Evolutionary conservation across 2,888 invertebrate species (phyloP).

Genomic region (Erebia ligea): DNA sequence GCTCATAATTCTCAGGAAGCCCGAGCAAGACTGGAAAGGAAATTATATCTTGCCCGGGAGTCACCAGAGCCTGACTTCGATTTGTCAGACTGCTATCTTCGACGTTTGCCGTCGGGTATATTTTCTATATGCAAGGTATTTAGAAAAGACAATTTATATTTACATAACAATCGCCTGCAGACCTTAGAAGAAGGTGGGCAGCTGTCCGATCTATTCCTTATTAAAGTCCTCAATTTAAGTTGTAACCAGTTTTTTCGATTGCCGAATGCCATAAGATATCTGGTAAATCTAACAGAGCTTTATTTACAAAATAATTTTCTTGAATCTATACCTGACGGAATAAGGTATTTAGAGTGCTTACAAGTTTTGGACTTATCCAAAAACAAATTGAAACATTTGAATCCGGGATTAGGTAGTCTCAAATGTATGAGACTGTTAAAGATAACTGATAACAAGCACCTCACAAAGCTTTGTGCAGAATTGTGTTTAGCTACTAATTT

Average conservation of each 20-base stretch:
- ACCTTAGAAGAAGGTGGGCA: slow-evolving; percentile 88
- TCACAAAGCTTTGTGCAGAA: slow-evolving; percentile 85
- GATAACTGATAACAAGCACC: slow-evolving; percentile 82
- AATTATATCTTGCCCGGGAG: slow-evolving; percentile 84
- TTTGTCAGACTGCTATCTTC: slow-evolving; percentile 89
- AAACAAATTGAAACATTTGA: slow-evolving; percentile 86
- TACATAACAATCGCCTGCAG: slow-evolving; percentile 87
- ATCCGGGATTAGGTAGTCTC: slow-evolving; percentile 85
- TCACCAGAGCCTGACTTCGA: slow-evolving; percentile 92
- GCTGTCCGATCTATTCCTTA: slow-evolving; percentile 86
- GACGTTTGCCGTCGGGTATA: slow-evolving; percentile 89
- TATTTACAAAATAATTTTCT: slow-evolving; percentile 89
- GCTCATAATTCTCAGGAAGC: slow-evolving; percentile 55
- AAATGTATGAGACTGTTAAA: slow-evolving; percentile 84
- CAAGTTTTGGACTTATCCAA: slow-evolving; percentile 87
- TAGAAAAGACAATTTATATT: slow-evolving; percentile 87
- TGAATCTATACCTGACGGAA: slow-evolving; percentile 86
- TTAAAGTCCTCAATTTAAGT: slow-evolving; percentile 87
- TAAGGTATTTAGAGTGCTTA: slow-evolving; percentile 85
- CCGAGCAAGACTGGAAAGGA: slow-evolving; percentile 68
- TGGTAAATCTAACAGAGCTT: slow-evolving; percentile 88
- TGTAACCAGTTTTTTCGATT: slow-evolving; percentile 85
- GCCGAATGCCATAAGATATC: slow-evolving; percentile 85
- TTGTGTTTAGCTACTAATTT: slow-evolving; percentile 86
- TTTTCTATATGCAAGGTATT: slow-evolving; percentile 92